Evolutionary conservation across 2,888 invertebrate species (phyloP), one percentile per base, ranked within the genome.

Genomic region (Ptilodon capucinus): DNA sequence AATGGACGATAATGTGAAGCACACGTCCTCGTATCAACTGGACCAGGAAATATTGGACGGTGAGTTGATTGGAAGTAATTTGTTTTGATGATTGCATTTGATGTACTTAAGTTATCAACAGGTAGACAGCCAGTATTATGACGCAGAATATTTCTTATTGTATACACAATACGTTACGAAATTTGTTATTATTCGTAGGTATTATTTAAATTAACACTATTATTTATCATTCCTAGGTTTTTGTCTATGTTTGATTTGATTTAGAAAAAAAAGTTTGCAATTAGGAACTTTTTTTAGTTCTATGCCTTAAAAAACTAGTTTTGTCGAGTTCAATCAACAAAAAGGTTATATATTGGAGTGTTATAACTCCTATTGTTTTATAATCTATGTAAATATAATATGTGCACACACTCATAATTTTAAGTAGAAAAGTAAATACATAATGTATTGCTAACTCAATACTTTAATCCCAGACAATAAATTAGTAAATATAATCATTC

Each of bases 1-100:
- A 87, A 91, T 91, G 91, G 90, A 89, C 84, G 90, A 90, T 84
- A 84, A 84, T 76, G 81, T 74, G 71, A 90, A 86, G 71, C 80
- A 87, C 72, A 79, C 82, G 60, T 76, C 86, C 63, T 87, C 89
- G 52, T 90, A 88, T 67, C 88, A 86, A 70, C 72, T 84, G 73
- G 90, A 91, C 65, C 90, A 91, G 67, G 90, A 90, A 76, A 86
- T 90, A 71, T 79, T 91, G 42, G 90, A 91, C 68, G 88, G 91
- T 86, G 70, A 66, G 86, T 74, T 44, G 42, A 48, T 57, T 50
- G 40, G 39, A 30, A 42, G 40, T 45, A 48, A 51, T 60, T 64
- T 59, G 58, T 57, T 50, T 63, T 54, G 50, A 54, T 64, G 71
- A n/a, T n/a, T 80, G 71, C 79, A 76, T 74, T 54, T n/a, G n/a